Conservation (phyloP, 1,140 invertebrate species). For the Magallana angulata region DNA sequence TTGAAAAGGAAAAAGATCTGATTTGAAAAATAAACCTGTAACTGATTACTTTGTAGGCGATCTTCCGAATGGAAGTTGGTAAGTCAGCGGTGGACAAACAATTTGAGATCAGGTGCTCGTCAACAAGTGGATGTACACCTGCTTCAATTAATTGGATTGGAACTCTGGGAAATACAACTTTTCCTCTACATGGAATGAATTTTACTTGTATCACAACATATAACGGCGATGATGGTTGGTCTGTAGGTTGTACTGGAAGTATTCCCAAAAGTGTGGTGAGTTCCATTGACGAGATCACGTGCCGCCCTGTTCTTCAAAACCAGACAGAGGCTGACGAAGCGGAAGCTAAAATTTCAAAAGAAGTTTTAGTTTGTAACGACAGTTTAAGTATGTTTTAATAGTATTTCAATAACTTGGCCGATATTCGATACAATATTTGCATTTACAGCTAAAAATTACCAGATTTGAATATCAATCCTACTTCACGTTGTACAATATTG, state of each 20-base stretch:
- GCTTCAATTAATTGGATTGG: constrained; percentile 19
- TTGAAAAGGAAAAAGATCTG: too few species aligned
- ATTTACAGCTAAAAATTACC: too few species aligned
- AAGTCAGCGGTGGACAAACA: not conserved
- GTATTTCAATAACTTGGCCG: too few species aligned
- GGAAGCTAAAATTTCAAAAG: constrained; percentile 14
- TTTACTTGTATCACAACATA: constrained; percentile 43
- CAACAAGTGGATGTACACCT: constrained; percentile 35
- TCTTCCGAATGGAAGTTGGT: constrained; percentile 5
- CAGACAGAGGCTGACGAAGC: not conserved
- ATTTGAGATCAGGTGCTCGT: constrained; percentile 31
- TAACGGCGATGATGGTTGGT: constrained; percentile 44
- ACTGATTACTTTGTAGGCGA: not conserved
- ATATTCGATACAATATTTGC: too few species aligned
- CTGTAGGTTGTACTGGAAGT: constrained; percentile 37
- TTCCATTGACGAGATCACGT: constrained; percentile 30
- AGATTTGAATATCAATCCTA: too few species aligned
- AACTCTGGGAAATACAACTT: not conserved
- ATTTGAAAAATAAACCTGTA: too few species aligned
- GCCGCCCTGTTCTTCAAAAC: constrained; percentile 20
- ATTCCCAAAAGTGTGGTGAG: constrained; percentile 34
- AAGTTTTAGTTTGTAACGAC: not conserved
- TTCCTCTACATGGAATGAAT: constrained; percentile 34
- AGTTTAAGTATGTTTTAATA: not conserved
- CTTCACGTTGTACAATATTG: too few species aligned